These are phyloP conservation scores for Drosophila pseudoananassae DNA, from an alignment of 1,140 invertebrate genomes.

Conservation along the genomic window DNA sequence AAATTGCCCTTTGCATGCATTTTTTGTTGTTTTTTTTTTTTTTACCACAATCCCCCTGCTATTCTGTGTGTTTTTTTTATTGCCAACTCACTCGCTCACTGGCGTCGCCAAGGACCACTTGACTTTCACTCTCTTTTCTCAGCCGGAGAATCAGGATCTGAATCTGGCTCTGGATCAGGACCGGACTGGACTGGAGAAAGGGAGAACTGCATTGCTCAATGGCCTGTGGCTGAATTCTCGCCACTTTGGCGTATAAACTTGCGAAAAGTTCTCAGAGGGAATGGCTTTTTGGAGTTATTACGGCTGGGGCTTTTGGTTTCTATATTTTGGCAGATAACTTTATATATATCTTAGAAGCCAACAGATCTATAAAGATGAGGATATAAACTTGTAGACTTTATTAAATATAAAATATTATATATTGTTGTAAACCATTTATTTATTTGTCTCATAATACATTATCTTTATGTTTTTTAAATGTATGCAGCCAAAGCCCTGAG, in stretches of 20 bases:
- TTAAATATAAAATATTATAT: no score
- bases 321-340: no score
- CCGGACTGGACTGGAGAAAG: neutral
- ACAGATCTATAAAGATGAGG: no score
- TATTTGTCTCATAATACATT: no score
- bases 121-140: slow-evolving; percentile 66
- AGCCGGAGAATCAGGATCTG: neutral
- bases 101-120: slow-evolving; percentile 69
- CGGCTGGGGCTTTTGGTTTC: neutral
- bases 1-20: slow-evolving; percentile 51
- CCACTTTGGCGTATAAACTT: slow-evolving; percentile 23
- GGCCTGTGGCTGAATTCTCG: slow-evolving; percentile 20
- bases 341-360: no score
- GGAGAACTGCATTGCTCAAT: slow-evolving; percentile 18
- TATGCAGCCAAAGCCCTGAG: no score
- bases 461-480: no score
- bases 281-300: neutral
- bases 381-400: no score
- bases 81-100: slow-evolving; percentile 21
- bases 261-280: neutral
- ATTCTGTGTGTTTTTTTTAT: neutral
- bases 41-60: slow-evolving; percentile 4
- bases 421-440: no score
- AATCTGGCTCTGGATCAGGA: neutral
- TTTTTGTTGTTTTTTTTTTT: slow-evolving; percentile 5